A percentile compares a stretch with the other conserved stretches of the same genome.
phyloP scores from a whole-genome alignment of 2,888 invertebrate genomes.

The Oligia latruncula region DNA sequence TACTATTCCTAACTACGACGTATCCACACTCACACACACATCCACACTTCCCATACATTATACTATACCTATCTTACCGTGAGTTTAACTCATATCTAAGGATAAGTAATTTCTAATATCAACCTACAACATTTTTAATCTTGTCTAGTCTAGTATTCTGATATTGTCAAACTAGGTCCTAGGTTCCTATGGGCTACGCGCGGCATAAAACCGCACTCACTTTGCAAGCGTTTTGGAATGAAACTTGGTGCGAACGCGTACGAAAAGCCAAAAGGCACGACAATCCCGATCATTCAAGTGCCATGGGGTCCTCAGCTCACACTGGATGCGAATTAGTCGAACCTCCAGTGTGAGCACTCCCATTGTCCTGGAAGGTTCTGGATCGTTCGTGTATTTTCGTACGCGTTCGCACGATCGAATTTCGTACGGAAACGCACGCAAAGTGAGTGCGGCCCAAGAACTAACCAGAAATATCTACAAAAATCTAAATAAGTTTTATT shows the following conservation, averaged over 20 bases:
- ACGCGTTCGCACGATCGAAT: not conserved
- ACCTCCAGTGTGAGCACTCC: not conserved
- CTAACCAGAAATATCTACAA: not conserved
- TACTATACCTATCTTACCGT: not conserved
- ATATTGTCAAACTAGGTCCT: not conserved
- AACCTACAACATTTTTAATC: slow-evolving; percentile 2
- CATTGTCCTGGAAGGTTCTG: not conserved
- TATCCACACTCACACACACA: not conserved
- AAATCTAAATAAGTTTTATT: slow-evolving; percentile 3
- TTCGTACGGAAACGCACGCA: not conserved
- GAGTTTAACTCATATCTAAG: slow-evolving; percentile 1
- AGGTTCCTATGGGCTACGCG: not conserved
- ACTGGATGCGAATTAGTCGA: not conserved
- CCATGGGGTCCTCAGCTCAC: not conserved
- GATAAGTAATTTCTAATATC: not conserved
- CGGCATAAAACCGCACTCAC: not conserved
- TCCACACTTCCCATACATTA: not conserved
- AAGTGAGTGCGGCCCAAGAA: not conserved
- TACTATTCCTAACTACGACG: not conserved
- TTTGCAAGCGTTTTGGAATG: not conserved
- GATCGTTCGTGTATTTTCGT: not conserved
- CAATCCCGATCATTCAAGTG: not conserved
- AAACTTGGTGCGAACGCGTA: not conserved
- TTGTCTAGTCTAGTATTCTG: not conserved
- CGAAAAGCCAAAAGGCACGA: not conserved